These are phyloP conservation scores for Dryobotodes eremita DNA, from an alignment of 2,888 invertebrate genomes.

Conservation along the genomic window DNA sequence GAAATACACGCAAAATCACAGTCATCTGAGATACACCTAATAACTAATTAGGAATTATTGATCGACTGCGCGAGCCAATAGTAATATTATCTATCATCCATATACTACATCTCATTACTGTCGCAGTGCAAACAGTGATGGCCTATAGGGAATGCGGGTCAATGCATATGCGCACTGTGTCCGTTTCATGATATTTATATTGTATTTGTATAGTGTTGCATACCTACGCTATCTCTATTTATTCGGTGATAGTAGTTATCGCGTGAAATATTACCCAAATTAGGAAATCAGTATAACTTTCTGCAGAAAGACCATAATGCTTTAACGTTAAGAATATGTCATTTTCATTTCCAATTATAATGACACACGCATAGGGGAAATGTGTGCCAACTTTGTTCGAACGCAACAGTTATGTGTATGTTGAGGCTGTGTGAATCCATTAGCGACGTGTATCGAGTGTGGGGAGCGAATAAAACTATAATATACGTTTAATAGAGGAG, in stretches of 20 bases:
- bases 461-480: slow-evolving; percentile 54
- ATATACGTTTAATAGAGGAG: slow-evolving; percentile 47
- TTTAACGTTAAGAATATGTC: slow-evolving; percentile 20
- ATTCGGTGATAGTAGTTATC: slow-evolving; percentile 33
- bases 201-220: slow-evolving; percentile 41
- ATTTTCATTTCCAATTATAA: slow-evolving; percentile 33
- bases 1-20: slow-evolving; percentile 54
- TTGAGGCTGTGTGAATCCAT: slow-evolving; percentile 54
- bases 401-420: slow-evolving; percentile 49
- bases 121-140: slow-evolving; percentile 84
- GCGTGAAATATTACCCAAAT: slow-evolving; percentile 22
- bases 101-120: slow-evolving; percentile 84
- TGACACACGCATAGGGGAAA: slow-evolving; percentile 17
- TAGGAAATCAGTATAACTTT: slow-evolving; percentile 19
- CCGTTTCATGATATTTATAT: slow-evolving; percentile 64
- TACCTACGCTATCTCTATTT: slow-evolving; percentile 24
- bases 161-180: slow-evolving; percentile 82
- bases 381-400: slow-evolving; percentile 46
- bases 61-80: slow-evolving; percentile 76
- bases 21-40: slow-evolving; percentile 64
- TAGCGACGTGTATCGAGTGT: slow-evolving; percentile 50
- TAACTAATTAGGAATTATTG: slow-evolving; percentile 84
- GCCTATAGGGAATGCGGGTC: slow-evolving; percentile 88
- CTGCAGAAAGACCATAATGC: slow-evolving; percentile 1
- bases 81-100: slow-evolving; percentile 73